Base-by-base conservation (phyloP, 2,113 vertebrate genomes). In the Ibidorhyncha struthersii region DNA sequence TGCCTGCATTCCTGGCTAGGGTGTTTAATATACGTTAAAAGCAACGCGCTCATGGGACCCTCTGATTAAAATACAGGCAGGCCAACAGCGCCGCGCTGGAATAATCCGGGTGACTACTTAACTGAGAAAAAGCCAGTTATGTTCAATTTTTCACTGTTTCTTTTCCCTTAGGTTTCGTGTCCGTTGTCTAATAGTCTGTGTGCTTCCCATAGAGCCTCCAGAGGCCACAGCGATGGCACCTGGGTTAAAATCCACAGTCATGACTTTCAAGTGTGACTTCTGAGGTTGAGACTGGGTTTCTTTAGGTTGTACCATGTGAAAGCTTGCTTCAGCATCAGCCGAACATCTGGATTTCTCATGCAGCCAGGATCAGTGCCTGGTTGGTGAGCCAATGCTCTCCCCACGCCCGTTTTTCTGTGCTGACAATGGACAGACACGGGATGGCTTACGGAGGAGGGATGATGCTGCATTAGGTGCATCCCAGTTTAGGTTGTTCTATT, bases 141-240 rank as follows among this genome's bases (percentile, higher is more conserved):
- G 12, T 72, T 71, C 43, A 43, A 14, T 3, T 29, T 86, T 94
- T 69, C 9, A 19, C 63, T 0, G 0, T 59, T 91, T 91, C 17
- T 52, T 81, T 66, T 83, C 50, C 23, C 19, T 72, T 45, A 29
- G 10, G 32, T 86, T 95, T 80, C 49, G 5, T 8, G 6, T 26
- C 43, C 1, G 0, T 40, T 79, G 19, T 56, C 30, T 0, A 0
- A 30, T 25, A 88, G 65, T n/a, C n/a, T 0, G 0, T 45, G 13
- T 59, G n/a, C 62, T 88, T 91, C 20, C 61, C 20, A 19, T 4
- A n/a, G 26, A 78, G 41, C 15, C 45, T 41, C 36, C 2, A 0
- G 29, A 4, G 8, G 55, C 20, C n/a, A 65, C 43, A 49, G 17
- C 0, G 0, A 25, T 66, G 25, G 25, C 26, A 86, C 14, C 20